Conservation (phyloP, 2,113 vertebrate species). For the Mionectes macconnelli region DNA sequence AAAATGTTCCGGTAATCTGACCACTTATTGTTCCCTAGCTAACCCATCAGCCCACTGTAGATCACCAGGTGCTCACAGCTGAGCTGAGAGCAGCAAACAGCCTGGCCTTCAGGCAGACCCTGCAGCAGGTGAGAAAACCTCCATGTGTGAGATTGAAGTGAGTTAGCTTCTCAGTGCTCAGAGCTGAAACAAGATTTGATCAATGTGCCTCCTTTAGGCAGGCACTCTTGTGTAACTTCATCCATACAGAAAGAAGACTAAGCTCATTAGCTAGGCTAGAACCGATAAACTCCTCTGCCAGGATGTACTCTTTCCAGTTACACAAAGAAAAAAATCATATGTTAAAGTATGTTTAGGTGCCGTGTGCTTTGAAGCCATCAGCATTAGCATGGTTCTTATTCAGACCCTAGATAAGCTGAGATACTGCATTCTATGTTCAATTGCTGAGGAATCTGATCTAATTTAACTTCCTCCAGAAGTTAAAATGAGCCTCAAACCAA, state of each 20-base stretch:
- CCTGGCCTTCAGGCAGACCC: rapidly evolving
- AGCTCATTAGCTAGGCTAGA: not conserved
- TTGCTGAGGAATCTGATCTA: not conserved
- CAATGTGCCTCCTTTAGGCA: not conserved
- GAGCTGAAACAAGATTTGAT: not conserved
- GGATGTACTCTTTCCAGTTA: not conserved
- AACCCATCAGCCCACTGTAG: rapidly evolving
- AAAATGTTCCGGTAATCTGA: not conserved
- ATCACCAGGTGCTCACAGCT: not conserved
- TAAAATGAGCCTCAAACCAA: not conserved
- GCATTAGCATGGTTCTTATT: not conserved
- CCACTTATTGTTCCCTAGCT: not conserved
- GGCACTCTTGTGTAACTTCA: not conserved
- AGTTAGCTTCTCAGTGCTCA: not conserved
- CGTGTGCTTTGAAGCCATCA: not conserved
- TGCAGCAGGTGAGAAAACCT: not conserved
- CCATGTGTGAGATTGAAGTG: rapidly evolving
- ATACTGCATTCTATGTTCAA: not conserved
- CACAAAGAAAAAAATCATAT: not conserved
- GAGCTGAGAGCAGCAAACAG: not conserved
- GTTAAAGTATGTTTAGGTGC: not conserved
- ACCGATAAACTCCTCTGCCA: not conserved
- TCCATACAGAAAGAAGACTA: not conserved
- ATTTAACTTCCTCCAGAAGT: not conserved
- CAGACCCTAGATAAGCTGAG: not conserved